Evolutionary conservation across 2,888 invertebrate species (phyloP).

Genomic region (Reticulitermes lucifugus): DNA sequence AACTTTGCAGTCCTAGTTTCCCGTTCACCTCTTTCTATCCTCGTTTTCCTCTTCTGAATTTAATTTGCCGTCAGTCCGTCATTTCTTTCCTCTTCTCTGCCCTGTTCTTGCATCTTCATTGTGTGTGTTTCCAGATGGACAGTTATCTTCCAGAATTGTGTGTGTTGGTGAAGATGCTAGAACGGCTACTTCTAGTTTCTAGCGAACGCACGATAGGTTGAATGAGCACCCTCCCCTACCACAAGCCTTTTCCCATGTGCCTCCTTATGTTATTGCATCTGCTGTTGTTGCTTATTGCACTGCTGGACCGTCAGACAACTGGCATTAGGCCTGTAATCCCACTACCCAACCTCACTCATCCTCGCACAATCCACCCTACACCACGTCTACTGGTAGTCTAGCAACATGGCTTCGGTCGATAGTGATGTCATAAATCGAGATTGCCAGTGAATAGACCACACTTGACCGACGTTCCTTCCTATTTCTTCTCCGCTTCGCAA

Average conservation of each 20-base stretch:
- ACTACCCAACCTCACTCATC: not conserved
- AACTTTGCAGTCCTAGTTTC: not conserved
- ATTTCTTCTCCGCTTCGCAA: not conserved
- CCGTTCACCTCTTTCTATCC: not conserved
- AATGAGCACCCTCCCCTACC: not conserved
- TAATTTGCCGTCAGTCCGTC: slow-evolving; percentile 2
- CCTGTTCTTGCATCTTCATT: not conserved
- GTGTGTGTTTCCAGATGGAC: not conserved
- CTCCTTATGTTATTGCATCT: slow-evolving; percentile 23
- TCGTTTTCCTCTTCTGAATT: not conserved
- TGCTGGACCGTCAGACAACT: not conserved
- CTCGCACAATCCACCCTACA: not conserved
- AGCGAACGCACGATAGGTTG: no score
- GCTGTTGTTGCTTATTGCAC: slow-evolving; percentile 36
- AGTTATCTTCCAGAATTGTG: no score
- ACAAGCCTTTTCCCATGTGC: not conserved
- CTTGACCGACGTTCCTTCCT: not conserved
- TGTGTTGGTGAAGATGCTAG: no score
- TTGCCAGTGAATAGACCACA: slow-evolving; percentile 40
- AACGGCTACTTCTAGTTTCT: no score
- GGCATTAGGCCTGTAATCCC: slow-evolving; percentile 20
- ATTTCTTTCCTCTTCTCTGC: not conserved
- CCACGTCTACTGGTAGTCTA: no score
- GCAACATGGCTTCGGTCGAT: slow-evolving; percentile 1
- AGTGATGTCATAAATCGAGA: slow-evolving; percentile 31